These are phyloP conservation scores for Andricus grossulariae DNA, from an alignment of 1,140 invertebrate species.

Conservation along the genomic window DNA sequence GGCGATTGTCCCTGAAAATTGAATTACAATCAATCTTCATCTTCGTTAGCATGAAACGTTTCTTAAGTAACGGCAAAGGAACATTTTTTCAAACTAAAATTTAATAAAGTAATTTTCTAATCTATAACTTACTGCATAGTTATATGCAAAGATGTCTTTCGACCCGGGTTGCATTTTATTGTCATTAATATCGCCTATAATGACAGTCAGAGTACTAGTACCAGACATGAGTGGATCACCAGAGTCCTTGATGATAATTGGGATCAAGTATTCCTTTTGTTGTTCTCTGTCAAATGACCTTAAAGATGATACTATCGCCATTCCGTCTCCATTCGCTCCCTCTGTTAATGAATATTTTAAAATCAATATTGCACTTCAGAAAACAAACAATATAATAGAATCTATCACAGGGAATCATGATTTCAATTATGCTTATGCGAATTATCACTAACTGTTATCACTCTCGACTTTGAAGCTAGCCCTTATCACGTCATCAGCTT, in stretches of 20 bases:
- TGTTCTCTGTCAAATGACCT: slow-evolving; percentile 96
- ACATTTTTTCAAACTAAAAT: not conserved
- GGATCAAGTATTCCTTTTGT: slow-evolving; percentile 95
- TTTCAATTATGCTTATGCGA: too few species aligned
- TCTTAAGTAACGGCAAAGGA: too few species aligned
- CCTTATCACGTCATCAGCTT: slow-evolving; percentile 93
- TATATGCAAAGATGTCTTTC: slow-evolving; percentile 98
- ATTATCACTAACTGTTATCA: slow-evolving; percentile 87
- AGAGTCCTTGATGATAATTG: slow-evolving; percentile 94
- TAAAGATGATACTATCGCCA: slow-evolving; percentile 94
- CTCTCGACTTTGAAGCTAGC: slow-evolving; percentile 96
- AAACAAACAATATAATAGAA: too few species aligned
- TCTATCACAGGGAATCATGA: not conserved
- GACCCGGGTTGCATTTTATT: slow-evolving; percentile 97
- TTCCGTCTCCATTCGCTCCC: slow-evolving; percentile 95
- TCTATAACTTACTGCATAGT: slow-evolving; percentile 83
- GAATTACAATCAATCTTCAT: too few species aligned
- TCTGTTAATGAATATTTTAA: slow-evolving; percentile 74
- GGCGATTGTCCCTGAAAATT: slow-evolving; percentile 88
- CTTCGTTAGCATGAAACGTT: too few species aligned
- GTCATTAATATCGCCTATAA: slow-evolving; percentile 97
- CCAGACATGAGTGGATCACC: slow-evolving; percentile 94
- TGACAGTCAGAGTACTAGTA: slow-evolving; percentile 94
- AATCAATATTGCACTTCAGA: too few species aligned
- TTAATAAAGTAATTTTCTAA: slow-evolving; percentile 32